These are phyloP conservation scores for Quadroppia sp. DNA, from an alignment of 2,888 invertebrate species.

Conservation along the genomic window DNA sequence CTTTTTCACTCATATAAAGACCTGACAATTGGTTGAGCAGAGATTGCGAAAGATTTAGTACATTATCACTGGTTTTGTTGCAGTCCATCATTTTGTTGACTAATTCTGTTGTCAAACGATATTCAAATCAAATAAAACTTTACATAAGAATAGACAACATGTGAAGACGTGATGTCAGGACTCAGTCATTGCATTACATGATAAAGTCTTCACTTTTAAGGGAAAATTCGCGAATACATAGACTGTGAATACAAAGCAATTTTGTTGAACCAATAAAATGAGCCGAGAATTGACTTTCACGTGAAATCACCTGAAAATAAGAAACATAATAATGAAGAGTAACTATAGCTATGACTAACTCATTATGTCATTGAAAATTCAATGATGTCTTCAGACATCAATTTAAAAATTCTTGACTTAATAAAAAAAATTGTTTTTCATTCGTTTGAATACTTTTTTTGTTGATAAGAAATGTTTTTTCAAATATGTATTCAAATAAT, in stretches of 20 bases:
- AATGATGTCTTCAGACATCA: too few species aligned
- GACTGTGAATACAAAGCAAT: too few species aligned
- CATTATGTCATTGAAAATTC: too few species aligned
- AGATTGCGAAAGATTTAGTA: background rate
- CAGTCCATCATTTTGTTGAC: constrained; percentile 15
- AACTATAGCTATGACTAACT: background rate
- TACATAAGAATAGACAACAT: background rate
- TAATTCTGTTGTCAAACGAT: background rate
- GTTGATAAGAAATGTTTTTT: too few species aligned
- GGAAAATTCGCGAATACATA: too few species aligned
- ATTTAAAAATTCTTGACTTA: too few species aligned
- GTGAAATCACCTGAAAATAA: constrained; percentile 27
- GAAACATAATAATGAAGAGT: background rate
- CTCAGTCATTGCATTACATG: background rate
- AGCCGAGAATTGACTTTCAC: background rate
- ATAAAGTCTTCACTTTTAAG: too few species aligned
- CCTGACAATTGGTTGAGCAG: constrained; percentile 2
- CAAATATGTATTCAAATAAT: too few species aligned
- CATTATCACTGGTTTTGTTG: background rate
- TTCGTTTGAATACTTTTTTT: too few species aligned
- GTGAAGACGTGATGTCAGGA: background rate
- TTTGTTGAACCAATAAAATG: background rate
- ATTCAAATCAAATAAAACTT: background rate
- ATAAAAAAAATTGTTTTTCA: too few species aligned
- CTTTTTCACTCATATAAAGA: constrained; percentile 23